Conservation (phyloP, 2,888 invertebrate genomes). For the Herminia tarsipennalis region DNA sequence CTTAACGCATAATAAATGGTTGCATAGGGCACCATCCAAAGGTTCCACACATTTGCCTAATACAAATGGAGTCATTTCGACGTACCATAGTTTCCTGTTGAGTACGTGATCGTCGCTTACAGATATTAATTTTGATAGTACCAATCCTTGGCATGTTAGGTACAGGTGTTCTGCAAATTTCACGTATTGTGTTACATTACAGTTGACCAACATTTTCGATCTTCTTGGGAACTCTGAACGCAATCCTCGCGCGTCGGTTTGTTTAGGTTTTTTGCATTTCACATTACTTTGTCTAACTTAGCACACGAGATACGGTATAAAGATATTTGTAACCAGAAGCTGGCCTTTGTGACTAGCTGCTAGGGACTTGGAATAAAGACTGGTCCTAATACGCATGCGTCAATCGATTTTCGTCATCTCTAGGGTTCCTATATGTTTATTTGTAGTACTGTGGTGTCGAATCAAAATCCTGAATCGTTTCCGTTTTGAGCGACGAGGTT, state of each 20-base stretch:
- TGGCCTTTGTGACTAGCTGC: not conserved
- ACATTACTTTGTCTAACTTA: not conserved
- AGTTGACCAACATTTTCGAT: not conserved
- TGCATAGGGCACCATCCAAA: not conserved
- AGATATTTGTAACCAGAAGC: not conserved
- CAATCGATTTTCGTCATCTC: constrained; percentile 2
- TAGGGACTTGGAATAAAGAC: not conserved
- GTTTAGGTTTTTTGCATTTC: not conserved
- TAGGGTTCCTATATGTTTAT: constrained; percentile 2
- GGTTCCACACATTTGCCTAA: not conserved
- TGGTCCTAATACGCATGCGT: constrained; percentile 8
- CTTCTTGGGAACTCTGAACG: not conserved
- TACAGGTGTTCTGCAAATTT: not conserved
- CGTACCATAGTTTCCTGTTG: not conserved
- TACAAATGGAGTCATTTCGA: not conserved
- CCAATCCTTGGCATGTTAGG: not conserved
- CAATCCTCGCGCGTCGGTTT: not conserved
- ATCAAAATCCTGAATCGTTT: not conserved
- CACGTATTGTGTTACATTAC: not conserved
- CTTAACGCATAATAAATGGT: constrained; percentile 1
- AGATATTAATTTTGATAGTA: not conserved
- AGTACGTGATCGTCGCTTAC: constrained; percentile 1
- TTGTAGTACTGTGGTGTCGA: not conserved
- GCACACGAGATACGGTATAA: not conserved
- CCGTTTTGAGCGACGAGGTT: too few species aligned